Base-by-base conservation (phyloP, 2,888 invertebrate species). In the Microchrysa polita region DNA sequence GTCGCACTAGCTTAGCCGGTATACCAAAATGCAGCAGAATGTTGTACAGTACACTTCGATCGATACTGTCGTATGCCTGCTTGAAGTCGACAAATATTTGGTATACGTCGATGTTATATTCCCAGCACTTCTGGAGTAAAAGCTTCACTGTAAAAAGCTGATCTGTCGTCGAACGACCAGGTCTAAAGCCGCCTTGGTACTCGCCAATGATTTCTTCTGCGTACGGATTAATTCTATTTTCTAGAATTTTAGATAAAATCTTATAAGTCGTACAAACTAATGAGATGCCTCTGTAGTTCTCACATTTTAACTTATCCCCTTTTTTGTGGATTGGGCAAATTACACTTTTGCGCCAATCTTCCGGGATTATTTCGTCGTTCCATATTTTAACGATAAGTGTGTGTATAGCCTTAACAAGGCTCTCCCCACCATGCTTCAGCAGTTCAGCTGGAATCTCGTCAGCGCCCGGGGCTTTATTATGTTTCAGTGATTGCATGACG, bases 131-230 rank as follows among this genome's bases (percentile, higher is more conserved):
- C 16, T 48, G 48, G 14, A 48, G 48, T 20, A 59, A 14, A n/a
- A 52, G 40, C n/a, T 10, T 16, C 12, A 16, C 16, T 5, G 22
- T 20, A 44, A 71, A 71, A 4, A 71, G 20, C n/a, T 61, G 61
- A 22, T 73, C 55, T 0, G 22, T 55, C 18, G 73, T 40, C 18
- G 53, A 73, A 1, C 27, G n/a, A 22, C 27, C 59, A 16, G 44
- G 20, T 14, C 67, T 55, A 22, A 59, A 73, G 5, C 59, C 59
- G 5, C 16, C 44, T 57, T 73, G 44, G 44, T 57, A 73, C 27
- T 73, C 73, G 9, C 67, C 63, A 60, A 72, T 72, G 57, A 71
- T 14, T 16, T 18, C 23, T 20, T 71, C 71, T 18, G 59, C 59
- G 27, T 52, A 72, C 18, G 5, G 18, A 34, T 63, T 57, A 20